These are phyloP conservation scores for Spilogale gracilis DNA, from an alignment of 2,113 vertebrate genomes.

Conservation along the genomic window DNA sequence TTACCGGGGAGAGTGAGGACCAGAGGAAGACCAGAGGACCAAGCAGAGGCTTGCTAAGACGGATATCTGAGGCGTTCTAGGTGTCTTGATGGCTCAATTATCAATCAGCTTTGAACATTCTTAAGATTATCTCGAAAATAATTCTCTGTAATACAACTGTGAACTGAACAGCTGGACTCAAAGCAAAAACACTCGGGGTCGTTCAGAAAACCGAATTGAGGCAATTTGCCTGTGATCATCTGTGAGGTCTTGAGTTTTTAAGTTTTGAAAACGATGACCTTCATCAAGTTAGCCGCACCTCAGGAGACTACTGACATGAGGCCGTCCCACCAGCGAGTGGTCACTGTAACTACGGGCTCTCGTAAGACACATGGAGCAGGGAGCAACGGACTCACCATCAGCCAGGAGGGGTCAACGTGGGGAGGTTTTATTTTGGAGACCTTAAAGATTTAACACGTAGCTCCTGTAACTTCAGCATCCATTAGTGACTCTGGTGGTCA, in stretches of 20 bases:
- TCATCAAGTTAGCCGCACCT: conserved; percentile 56
- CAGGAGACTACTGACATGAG: conserved; percentile 61
- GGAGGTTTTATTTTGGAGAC: conserved; percentile 72
- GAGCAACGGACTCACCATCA: conserved; percentile 74
- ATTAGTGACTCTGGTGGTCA: conserved; percentile 73
- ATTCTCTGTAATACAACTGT: conserved; percentile 57
- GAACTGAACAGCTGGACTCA: conserved; percentile 30
- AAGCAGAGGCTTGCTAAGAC: conserved; percentile 26
- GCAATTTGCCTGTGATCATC: conserved; percentile 71
- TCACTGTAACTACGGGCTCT: not conserved
- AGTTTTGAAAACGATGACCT: conserved; percentile 84
- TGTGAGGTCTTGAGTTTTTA: conserved; percentile 84
- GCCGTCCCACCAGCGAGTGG: not conserved
- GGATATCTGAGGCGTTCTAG: not conserved
- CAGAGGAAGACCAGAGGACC: conserved; percentile 14
- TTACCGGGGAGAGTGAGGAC: not conserved
- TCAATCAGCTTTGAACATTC: conserved; percentile 57
- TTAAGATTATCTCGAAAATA: conserved; percentile 70
- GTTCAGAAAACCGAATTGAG: conserved; percentile 77
- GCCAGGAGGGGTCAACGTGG: not conserved
- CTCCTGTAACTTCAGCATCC: conserved; percentile 75
- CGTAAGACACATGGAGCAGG: conserved; percentile 77
- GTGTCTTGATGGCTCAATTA: not conserved
- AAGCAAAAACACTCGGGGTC: conserved; percentile 35
- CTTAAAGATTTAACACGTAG: conserved; percentile 72